Evolutionary conservation across 1,140 invertebrate species (phyloP), one percentile per base, ranked within the genome.

Genomic region (Lycorma delicatula): DNA sequence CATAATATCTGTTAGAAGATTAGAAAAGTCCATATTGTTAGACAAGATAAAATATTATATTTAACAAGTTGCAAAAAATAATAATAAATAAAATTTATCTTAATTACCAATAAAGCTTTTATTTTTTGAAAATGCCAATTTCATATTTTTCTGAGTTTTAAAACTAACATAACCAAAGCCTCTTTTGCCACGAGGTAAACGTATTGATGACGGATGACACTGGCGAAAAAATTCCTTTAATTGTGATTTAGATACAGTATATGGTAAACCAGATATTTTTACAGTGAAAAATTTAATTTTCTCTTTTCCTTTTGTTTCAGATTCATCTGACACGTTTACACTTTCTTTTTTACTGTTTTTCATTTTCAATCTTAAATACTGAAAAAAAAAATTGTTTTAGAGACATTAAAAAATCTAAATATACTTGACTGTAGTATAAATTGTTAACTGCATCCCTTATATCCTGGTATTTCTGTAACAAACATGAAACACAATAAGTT

Each of bases 131-230:
- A 97, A 72, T 4, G 88, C 93, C 67, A 90, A 84, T 25, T 85
- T 86, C 67, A 90, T 76, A 59, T 89, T 84, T 60, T 83, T 84
- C 66, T 93, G 86, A 1, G 82, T 86, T 71, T 85, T 83, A 66
- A 97, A 97, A 5, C 91, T 88, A 47, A 93, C 85, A 78, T 87
- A 97, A 27, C 91, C 93, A 61, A 96, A 86, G n/a, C 89, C 88
- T 67, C 84, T 82, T 4, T 86, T 73, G 65, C 86, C 86, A 60
- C 73, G 77, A 0, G 91, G 89, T 27, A 93, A 71, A 60, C 91
- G 78, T 56, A 97, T 84, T 23, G 87, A 87, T 65, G 80, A 85
- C 18, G 86, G 77, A 63, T 85, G 84, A 7, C 92, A 64, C 0
- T 91, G 89, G 62, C 82, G 80, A 58, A 97, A 91, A 68, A 97